phyloP scores from a whole-genome alignment of 2,888 invertebrate genomes.

The Perizoma flavofasciatum region DNA sequence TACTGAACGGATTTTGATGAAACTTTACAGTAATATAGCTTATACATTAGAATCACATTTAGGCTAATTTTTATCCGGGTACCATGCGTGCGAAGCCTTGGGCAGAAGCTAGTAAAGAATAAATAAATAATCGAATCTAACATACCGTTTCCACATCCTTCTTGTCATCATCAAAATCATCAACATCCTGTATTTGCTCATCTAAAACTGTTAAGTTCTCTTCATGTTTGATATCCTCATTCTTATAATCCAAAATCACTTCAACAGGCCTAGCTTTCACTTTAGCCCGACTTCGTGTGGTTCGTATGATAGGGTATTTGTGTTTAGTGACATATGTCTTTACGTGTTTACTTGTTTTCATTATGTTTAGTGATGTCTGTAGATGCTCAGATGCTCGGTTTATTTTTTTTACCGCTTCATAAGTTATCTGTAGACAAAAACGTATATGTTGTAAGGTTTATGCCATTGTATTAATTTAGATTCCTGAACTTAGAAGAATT shows the following conservation, averaged over 20 bases:
- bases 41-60: no score
- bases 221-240: slow-evolving; percentile 33
- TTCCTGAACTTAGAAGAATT: no score
- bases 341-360: slow-evolving; percentile 43
- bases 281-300: slow-evolving; percentile 9
- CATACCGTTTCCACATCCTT: slow-evolving; percentile 20
- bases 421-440: slow-evolving; percentile 43
- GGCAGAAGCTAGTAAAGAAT: no score
- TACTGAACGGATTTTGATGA: no score
- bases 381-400: slow-evolving; percentile 50
- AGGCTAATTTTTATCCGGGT: no score
- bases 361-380: slow-evolving; percentile 47
- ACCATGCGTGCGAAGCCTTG: no score
- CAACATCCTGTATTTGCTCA: slow-evolving; percentile 17
- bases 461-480: no score
- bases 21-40: no score
- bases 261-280: slow-evolving; percentile 30
- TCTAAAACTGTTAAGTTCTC: slow-evolving; percentile 16
- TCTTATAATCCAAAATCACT: slow-evolving; percentile 32
- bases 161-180: slow-evolving; percentile 25
- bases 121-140: no score
- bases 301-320: slow-evolving; percentile 17
- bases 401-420: slow-evolving; percentile 51
- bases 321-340: slow-evolving; percentile 46
- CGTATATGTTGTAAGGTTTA: no score